phyloP scores from a whole-genome alignment of 2,888 invertebrate genomes.

The Neria commutata region DNA sequence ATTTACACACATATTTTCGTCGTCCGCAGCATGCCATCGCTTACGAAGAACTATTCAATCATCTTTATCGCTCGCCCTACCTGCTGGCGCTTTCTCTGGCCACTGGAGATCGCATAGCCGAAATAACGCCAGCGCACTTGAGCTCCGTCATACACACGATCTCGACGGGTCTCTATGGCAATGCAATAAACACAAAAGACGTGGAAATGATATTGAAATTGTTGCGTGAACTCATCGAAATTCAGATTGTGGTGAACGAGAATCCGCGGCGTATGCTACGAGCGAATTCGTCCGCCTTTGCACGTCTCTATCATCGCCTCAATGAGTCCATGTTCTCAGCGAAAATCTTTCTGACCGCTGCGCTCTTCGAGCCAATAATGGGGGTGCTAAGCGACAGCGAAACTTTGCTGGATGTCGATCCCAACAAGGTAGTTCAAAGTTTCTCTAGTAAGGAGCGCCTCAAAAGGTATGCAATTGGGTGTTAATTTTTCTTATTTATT shows the following conservation, averaged over 20 bases:
- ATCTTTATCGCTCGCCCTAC: slow-evolving; percentile 72
- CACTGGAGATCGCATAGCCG: slow-evolving; percentile 68
- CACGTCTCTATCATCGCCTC: slow-evolving; percentile 83
- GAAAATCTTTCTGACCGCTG: slow-evolving; percentile 90
- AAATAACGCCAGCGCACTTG: slow-evolving; percentile 53
- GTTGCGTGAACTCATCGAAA: slow-evolving; percentile 71
- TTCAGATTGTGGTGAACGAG: slow-evolving; percentile 74
- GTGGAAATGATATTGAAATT: slow-evolving; percentile 71
- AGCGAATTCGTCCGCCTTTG: slow-evolving; percentile 85
- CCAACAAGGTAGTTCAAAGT: slow-evolving; percentile 72
- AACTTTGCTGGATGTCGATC: slow-evolving; percentile 89
- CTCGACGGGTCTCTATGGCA: slow-evolving; percentile 73
- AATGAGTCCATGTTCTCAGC: slow-evolving; percentile 90
- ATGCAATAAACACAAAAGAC: slow-evolving; percentile 77
- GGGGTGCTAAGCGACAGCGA: slow-evolving; percentile 89
- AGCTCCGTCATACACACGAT: slow-evolving; percentile 58
- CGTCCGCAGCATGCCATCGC: slow-evolving; percentile 65
- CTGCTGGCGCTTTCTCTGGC: slow-evolving; percentile 73
- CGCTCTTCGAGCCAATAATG: slow-evolving; percentile 90
- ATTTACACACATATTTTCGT: not conserved
- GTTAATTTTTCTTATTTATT: slow-evolving; percentile 55
- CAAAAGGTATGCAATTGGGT: slow-evolving; percentile 65
- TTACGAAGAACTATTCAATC: slow-evolving; percentile 73
- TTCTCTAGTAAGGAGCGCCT: slow-evolving; percentile 57
- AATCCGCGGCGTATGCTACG: slow-evolving; percentile 78